Conservation (phyloP, 2,797 vertebrate genomes). For the Falco peregrinus region DNA sequence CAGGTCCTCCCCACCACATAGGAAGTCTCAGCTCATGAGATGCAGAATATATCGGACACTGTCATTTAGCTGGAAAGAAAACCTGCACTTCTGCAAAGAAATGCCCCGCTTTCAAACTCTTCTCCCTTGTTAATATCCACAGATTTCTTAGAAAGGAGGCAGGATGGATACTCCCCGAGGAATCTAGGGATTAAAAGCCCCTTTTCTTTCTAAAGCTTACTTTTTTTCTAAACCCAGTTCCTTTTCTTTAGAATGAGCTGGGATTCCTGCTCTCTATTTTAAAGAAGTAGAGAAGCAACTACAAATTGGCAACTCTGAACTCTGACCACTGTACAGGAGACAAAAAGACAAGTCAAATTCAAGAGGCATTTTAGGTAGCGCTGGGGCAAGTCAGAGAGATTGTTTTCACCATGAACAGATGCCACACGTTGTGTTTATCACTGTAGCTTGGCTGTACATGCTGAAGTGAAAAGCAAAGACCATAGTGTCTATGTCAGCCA, state of each 20-base stretch:
- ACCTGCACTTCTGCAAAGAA: not conserved
- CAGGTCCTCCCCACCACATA: not conserved
- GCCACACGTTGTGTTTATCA: constrained; percentile 44
- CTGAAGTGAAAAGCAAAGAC: constrained; percentile 65
- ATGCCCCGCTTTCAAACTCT: not conserved
- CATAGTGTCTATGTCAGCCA: constrained; percentile 62
- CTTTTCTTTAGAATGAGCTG: constrained; percentile 8
- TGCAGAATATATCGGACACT: not conserved
- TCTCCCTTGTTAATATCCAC: not conserved
- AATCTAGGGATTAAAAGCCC: constrained; percentile 25
- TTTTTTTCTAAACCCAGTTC: constrained; percentile 58
- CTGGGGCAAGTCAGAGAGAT: constrained; percentile 60
- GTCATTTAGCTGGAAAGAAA: not conserved
- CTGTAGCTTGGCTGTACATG: constrained; percentile 73
- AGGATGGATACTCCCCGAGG: constrained; percentile 35
- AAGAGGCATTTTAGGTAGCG: constrained; percentile 44
- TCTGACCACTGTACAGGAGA: constrained; percentile 53
- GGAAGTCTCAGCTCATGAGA: not conserved
- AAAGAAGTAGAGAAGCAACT: constrained; percentile 40
- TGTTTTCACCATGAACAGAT: constrained; percentile 54
- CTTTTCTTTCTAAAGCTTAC: not conserved
- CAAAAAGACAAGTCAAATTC: constrained; percentile 44
- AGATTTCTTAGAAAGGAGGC: constrained; percentile 31
- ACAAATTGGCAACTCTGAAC: constrained; percentile 61
- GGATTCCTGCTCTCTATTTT: constrained; percentile 48